Evolutionary conservation across 2,797 vertebrate species (phyloP).

Genomic region (Eospalax fontanierii): DNA sequence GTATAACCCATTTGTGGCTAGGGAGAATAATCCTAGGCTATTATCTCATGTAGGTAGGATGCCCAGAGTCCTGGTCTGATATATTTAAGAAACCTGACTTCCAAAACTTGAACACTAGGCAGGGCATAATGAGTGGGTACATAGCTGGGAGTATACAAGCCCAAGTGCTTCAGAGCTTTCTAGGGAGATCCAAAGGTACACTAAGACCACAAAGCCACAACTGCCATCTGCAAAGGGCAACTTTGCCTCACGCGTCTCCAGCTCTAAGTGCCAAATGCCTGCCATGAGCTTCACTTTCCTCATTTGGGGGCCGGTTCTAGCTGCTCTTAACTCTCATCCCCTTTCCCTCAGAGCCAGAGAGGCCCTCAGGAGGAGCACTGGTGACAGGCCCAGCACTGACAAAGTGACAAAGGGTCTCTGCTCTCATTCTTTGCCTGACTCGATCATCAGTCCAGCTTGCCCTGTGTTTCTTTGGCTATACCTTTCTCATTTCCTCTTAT

Average conservation of each 20-base stretch:
- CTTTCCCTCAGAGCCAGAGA: background rate
- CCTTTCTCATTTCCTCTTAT: conserved; percentile 3
- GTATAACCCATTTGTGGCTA: background rate
- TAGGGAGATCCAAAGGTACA: background rate
- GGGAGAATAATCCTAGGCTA: background rate
- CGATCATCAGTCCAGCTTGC: background rate
- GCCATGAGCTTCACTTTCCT: background rate
- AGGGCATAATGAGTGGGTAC: background rate
- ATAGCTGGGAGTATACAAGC: background rate
- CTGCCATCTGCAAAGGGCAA: background rate
- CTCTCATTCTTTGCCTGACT: background rate
- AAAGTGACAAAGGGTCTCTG: background rate
- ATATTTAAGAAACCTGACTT: background rate
- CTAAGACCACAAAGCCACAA: background rate
- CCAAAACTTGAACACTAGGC: background rate
- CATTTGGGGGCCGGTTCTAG: background rate
- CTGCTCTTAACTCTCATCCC: background rate
- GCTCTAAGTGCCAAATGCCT: background rate
- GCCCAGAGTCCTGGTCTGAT: background rate
- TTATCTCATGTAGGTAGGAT: background rate
- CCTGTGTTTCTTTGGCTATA: background rate
- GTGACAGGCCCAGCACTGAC: background rate
- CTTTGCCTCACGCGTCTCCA: background rate
- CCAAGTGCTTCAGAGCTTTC: background rate
- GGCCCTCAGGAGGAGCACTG: background rate